Base-by-base conservation (phyloP, 2,797 vertebrate species). In the Neoniphon sammara region DNA sequence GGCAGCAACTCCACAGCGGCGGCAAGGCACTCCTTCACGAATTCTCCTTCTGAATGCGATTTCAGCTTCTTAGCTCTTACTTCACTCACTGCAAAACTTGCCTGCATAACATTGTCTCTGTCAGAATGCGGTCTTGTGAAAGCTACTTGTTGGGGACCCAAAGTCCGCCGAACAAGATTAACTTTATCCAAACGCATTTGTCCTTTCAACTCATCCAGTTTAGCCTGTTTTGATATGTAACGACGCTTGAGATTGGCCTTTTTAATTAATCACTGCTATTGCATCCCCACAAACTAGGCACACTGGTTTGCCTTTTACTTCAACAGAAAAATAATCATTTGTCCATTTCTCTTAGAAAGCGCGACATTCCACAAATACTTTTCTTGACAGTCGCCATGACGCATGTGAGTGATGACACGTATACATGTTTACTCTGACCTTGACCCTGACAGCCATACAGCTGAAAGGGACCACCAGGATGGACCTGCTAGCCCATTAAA, bases 201-300 rank as follows among this genome's bases (percentile, higher is more conserved):
- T 27, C 82, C 75, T 85, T 50, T 3, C 58, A 73, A 79, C 30
- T 85, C 46, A 46, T 77, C 62, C 17, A 73, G 73, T 70, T 81
- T 73, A 56, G 53, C 62, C 79, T 79, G 82, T 78, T 76, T 82
- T 44, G 67, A 78, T 53, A 64, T 79, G 54, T 73, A 85, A 84
- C 79, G 66, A 73, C 11, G 58, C 54, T 85, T 68, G 6, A 85
- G 54, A 66, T 80, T 85, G 23, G 73, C 47, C 44, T 67, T 82
- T 77, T 73, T 73, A 62, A 76, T 73, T 73, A 62, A 76, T 76
- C 52, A 84, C 64, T 57, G 75, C n/a, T 25, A 86, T 58, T 4
- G 58, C 63, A 57, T 71, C 53, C 12, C 69, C 39, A 80, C 59
- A 80, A 77, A 84, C 61, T 60, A 78, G 69, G 52, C 73, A 78